These are phyloP conservation scores for Bombus confusus DNA, from an alignment of 1,140 invertebrate genomes.

Conservation along the genomic window DNA sequence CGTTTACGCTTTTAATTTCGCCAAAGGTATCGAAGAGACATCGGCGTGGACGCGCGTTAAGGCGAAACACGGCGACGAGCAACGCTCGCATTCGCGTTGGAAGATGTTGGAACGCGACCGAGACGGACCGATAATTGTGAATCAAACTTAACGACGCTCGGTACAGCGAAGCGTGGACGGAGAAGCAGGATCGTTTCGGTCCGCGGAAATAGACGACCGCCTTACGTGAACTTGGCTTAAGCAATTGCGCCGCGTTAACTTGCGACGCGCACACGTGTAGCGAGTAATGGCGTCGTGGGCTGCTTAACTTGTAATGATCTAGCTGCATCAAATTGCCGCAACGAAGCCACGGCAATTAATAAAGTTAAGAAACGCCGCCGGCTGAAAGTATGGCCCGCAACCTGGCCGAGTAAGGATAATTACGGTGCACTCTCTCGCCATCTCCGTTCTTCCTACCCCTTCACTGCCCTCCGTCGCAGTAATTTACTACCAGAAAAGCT, in stretches of 20 bases:
- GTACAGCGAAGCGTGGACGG: background rate
- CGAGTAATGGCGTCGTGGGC: background rate
- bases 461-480: background rate
- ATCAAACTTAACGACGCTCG: background rate
- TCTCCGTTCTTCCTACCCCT: too few relatives aligned
- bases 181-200: background rate
- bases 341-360: conserved; percentile 62
- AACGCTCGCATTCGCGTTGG: background rate
- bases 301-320: conserved; percentile 63
- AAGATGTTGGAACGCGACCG: background rate
- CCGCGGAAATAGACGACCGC: conserved; percentile 45
- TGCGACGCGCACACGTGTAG: background rate
- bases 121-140: background rate
- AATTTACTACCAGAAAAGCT: conserved; percentile 45
- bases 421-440: background rate
- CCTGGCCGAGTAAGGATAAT: conserved; percentile 39
- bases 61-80: too few relatives aligned
- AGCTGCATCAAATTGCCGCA: conserved; percentile 62
- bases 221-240: conserved; percentile 51
- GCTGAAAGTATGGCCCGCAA: conserved; percentile 42
- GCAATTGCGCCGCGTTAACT: conserved; percentile 50
- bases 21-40: too few relatives aligned
- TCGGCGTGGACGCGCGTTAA: too few relatives aligned
- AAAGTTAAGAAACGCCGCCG: conserved; percentile 62
- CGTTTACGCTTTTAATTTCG: too few relatives aligned